Base-by-base conservation (phyloP, 2,888 invertebrate genomes). In the Lypha dubia region DNA sequence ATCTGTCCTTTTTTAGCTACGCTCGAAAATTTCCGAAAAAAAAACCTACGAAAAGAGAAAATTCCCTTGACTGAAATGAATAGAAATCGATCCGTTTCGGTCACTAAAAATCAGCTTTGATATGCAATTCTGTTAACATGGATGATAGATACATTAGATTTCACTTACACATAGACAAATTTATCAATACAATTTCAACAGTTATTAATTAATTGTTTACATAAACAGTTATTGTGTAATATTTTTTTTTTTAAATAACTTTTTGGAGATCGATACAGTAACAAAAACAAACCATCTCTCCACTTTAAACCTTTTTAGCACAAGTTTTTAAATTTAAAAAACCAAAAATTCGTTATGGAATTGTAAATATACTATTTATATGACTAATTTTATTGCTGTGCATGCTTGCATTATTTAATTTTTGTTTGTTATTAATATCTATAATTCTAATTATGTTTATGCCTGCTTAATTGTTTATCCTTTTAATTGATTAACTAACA, bases 401-500 rank as follows among this genome's bases (percentile, higher is more conserved):
- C 79, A 32, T 77, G 77, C 63, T 20, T 53, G 65, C 56, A 65
- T 67, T 65, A n/a, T n/a, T n/a, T n/a, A n/a, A n/a, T n/a, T n/a
- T n/a, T 76, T 70, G 74, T 6, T 51, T 67, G 35, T 62, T 63
- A 20, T 63, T 32, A 38, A 49, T n/a, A n/a, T 51, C 28, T 67
- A 11, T 35, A 60, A 2, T 60, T 53, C n/a, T 67, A 24, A 63
- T 71, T 73, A 67, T 58, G 3, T 51, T 83, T 53, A 75, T 84
- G 80, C 86, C 74, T 86, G 87, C 70, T 73, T 84, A 75, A 84
- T 46, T 85, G 68, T 83, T 87, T 85, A 84, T 63, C 86, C 46
- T 83, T 84, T 85, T 76, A 20, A 84, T 81, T 80, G 85, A 87
- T 86, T 74, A 83, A 86, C 83, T 84, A 86, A 84, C 67, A 84